Evolutionary conservation across 2,113 vertebrate species (phyloP).

Genomic region (Mormoops blainvillei): DNA sequence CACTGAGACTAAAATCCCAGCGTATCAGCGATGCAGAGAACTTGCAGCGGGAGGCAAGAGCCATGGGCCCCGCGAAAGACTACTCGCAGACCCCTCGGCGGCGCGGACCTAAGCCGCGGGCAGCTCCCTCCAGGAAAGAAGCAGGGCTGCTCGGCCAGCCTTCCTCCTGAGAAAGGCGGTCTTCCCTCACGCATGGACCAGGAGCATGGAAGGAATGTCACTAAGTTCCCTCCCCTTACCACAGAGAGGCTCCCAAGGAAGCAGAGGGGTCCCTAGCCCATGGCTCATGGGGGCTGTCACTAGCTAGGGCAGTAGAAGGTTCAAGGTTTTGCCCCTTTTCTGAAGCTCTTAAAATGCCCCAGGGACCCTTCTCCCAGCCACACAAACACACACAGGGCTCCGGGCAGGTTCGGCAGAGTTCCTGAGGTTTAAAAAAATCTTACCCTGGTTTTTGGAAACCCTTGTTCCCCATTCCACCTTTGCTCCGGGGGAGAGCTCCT

Average conservation of each 20-base stretch:
- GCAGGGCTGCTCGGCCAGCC: background rate
- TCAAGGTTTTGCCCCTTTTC: background rate
- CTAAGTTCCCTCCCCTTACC: background rate
- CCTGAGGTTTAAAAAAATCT: no score
- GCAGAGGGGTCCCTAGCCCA: no score
- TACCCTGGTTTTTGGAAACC: background rate
- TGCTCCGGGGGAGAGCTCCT: background rate
- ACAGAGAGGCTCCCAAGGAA: background rate
- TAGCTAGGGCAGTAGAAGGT: background rate
- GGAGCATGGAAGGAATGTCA: background rate
- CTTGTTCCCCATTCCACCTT: background rate
- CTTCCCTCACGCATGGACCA: background rate
- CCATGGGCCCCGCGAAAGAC: background rate
- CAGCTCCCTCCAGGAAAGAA: background rate
- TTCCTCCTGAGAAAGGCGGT: background rate
- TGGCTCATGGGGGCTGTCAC: background rate
- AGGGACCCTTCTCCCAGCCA: background rate
- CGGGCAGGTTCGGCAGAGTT: background rate
- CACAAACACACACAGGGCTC: background rate
- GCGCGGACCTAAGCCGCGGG: accelerated
- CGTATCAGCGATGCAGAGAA: background rate
- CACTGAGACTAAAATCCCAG: background rate
- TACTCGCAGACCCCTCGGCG: no score
- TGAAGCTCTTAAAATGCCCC: background rate
- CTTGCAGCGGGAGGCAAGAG: background rate